Conservation (phyloP, 2,888 invertebrate genomes). For the Cerastis rubricosa region DNA sequence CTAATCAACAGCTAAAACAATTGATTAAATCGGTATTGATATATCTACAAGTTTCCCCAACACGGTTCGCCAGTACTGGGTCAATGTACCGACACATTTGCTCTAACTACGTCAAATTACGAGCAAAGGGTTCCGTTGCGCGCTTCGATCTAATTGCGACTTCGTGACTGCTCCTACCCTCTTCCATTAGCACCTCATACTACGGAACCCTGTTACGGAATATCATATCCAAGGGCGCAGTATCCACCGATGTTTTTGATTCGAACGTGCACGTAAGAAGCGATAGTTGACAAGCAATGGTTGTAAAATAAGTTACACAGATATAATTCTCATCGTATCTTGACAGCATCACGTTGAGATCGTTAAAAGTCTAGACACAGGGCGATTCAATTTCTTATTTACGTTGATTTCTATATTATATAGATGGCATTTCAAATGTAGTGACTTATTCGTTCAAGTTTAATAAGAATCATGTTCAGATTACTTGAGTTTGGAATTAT, state of each 20-base stretch:
- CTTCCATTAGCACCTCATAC: slow-evolving; percentile 83
- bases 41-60: slow-evolving; percentile 54
- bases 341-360: slow-evolving; percentile 71
- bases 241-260: slow-evolving; percentile 64
- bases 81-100: slow-evolving; percentile 79
- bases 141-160: slow-evolving; percentile 86
- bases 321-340: slow-evolving; percentile 48
- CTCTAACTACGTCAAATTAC: slow-evolving; percentile 87
- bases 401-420: slow-evolving; percentile 69
- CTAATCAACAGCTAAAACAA: slow-evolving; percentile 29
- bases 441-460: slow-evolving; percentile 42
- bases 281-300: slow-evolving; percentile 60
- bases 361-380: slow-evolving; percentile 81
- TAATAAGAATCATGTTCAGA: slow-evolving; percentile 45
- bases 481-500: slow-evolving; percentile 11
- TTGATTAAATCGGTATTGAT: slow-evolving; percentile 51
- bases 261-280: background rate
- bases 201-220: slow-evolving; percentile 56
- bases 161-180: slow-evolving; percentile 84
- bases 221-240: background rate
- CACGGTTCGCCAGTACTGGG: slow-evolving; percentile 67
- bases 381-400: slow-evolving; percentile 77
- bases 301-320: slow-evolving; percentile 21
- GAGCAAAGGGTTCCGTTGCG: slow-evolving; percentile 84
- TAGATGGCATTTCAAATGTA: slow-evolving; percentile 54